Base-by-base conservation (phyloP, 37 sponge, comb jelly and placozoan genomes). In the Tethya wilhelma region DNA sequence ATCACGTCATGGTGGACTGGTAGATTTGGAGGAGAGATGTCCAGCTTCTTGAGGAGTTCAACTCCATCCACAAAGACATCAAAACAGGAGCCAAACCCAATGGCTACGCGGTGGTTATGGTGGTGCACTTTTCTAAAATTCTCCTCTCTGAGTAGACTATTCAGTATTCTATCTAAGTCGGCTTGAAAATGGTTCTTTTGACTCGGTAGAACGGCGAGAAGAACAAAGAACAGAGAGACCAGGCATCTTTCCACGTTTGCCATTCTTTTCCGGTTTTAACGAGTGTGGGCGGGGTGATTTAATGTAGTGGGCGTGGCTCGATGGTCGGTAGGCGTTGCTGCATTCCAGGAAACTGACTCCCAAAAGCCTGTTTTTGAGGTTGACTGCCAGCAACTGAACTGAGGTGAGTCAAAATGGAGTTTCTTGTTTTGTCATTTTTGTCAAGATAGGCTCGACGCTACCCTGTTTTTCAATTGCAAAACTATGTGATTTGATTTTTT, bases 21-120 rank as follows among this genome's bases (percentile, higher is more conserved):
- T 17, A 31, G 67, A 40, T 46, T 42, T 0, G 90, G 90, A 39
- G 85, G 81, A 8, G 14, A 2, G 2, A 74, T 23, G 14, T 59
- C 71, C 33, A 85, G 4, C 22, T 11, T 41, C 0, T 78, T 41
- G n/a, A 90, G 40, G 12, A 90, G 4, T 2, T 60, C 41, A 33
- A 90, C 38, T n/a, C 71, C 90, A 56, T 84, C 77, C 1, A 33
- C 28, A 43, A 42, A 20, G 1, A 79, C 60, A 37, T 90, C 90
- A 62, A 62, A n/a, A 68, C 90, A 90, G 0, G 85, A 79, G 1
- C 90, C 90, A 68, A 90, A 90, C 0, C 90, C 90, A 29, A 90
- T 64, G 38, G 90, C 90, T 3, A 90, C 90, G 4, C 84, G 56
- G 69, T 69, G 68, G 70, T 59, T 59, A 29, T 58, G 28, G 22